Percentiles rank a stretch among this genome's conserved stretches.
phyloP scores from a whole-genome alignment of 2,113 vertebrate species.

The Pyrgilauda ruficollis region DNA sequence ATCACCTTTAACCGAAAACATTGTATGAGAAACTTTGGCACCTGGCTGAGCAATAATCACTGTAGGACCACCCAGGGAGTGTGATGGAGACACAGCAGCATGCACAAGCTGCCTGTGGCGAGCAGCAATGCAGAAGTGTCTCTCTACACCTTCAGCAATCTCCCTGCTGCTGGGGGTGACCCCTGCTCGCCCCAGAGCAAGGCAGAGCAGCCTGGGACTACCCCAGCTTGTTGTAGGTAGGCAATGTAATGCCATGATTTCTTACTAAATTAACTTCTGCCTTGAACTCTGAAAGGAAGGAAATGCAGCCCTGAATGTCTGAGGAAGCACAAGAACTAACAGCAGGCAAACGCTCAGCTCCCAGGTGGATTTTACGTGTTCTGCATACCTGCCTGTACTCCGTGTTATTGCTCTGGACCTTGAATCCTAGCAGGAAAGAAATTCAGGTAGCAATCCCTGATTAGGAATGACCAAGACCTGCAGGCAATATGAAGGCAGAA shows the following conservation, averaged over 20 bases:
- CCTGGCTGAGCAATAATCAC: not conserved
- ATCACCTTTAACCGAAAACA: not conserved
- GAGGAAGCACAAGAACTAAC: not conserved
- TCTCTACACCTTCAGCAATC: not conserved
- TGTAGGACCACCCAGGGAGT: not conserved
- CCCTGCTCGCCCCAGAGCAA: rapidly evolving
- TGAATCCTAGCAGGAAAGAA: not conserved
- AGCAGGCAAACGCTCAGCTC: not conserved
- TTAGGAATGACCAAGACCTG: not conserved
- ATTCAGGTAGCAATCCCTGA: not conserved
- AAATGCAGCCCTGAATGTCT: not conserved
- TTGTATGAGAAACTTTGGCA: not conserved
- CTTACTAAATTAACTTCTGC: not conserved
- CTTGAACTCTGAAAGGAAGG: not conserved
- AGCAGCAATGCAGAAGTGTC: not conserved
- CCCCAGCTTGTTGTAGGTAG: not conserved
- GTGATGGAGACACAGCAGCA: not conserved
- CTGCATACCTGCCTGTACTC: not conserved
- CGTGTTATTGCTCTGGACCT: rapidly evolving
- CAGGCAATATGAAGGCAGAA: not conserved
- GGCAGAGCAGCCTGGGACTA: not conserved
- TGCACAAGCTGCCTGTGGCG: not conserved
- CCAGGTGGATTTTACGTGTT: not conserved
- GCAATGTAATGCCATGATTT: not conserved
- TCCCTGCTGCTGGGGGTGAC: not conserved